Conservation (phyloP, 2,113 vertebrate species). For the Chrysochloris asiatica region DNA sequence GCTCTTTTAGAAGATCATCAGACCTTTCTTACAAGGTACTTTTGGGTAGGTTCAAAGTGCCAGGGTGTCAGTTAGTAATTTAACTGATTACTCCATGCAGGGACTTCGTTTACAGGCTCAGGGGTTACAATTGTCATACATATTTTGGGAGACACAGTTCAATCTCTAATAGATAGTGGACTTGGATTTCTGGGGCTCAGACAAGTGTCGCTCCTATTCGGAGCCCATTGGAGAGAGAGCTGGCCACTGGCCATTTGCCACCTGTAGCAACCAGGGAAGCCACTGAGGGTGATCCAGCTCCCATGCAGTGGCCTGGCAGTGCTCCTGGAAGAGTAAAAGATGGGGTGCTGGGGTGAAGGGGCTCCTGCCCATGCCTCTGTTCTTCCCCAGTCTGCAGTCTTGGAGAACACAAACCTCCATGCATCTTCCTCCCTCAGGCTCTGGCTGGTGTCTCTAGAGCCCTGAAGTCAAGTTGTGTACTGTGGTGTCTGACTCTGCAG, state of each 20-base stretch:
- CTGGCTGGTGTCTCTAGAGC: neutral
- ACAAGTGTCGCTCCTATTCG: fast-evolving
- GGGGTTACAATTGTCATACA: neutral
- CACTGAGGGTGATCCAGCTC: neutral
- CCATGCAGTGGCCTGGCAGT: neutral
- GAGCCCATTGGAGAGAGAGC: neutral
- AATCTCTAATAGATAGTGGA: neutral
- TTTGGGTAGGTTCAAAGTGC: neutral
- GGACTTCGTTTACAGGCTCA: neutral
- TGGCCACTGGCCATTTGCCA: neutral
- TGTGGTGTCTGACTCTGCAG: constrained; percentile 29
- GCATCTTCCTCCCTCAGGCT: neutral
- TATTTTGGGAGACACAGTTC: neutral
- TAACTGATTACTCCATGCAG: neutral
- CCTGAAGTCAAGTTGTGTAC: neutral
- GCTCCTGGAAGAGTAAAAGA: neutral
- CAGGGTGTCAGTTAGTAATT: neutral
- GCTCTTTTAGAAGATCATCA: neutral
- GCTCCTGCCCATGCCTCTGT: neutral
- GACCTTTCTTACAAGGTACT: neutral
- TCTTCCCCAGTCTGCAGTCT: neutral
- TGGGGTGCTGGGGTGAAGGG: neutral
- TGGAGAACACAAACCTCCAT: fast-evolving
- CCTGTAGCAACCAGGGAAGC: neutral
- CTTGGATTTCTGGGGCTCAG: neutral